phyloP scores from a whole-genome alignment of 2,888 invertebrate genomes.

The Steinernema scapterisci region DNA sequence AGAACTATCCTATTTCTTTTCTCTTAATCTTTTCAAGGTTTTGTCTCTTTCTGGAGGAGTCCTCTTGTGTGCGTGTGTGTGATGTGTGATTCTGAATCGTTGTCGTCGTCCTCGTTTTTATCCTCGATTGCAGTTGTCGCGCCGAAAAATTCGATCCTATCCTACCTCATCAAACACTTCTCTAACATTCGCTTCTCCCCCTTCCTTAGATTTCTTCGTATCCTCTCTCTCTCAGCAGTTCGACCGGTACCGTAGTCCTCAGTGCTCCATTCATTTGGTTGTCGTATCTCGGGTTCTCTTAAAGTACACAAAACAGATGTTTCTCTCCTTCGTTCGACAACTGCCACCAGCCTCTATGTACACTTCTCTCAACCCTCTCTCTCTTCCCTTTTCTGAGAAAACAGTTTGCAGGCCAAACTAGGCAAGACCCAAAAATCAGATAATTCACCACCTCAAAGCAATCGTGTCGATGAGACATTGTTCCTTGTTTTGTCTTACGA shows the following conservation, averaged over 20 bases:
- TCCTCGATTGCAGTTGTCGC: slow-evolving; percentile 28
- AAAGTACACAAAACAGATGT: slow-evolving; percentile 15
- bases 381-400: neutral
- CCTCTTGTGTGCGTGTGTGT: neutral
- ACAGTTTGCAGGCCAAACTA: slow-evolving; percentile 31
- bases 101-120: no score
- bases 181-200: neutral
- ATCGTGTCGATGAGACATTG: slow-evolving; percentile 30
- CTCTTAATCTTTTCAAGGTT: neutral
- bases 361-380: neutral
- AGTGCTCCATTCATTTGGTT: slow-evolving; percentile 4
- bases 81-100: slow-evolving; percentile 27
- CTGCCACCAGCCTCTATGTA: neutral
- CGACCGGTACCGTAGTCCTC: slow-evolving; percentile 28
- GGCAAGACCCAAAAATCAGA: neutral
- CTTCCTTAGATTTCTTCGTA: slow-evolving; percentile 7
- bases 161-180: slow-evolving; percentile 26
- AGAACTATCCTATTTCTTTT: neutral
- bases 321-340: slow-evolving; percentile 26
- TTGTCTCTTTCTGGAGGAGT: slow-evolving; percentile 11
- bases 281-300: slow-evolving; percentile 26
- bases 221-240: no score
- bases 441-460: slow-evolving; percentile 10
- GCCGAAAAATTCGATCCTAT: neutral
- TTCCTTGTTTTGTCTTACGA: slow-evolving; percentile 31